These are phyloP conservation scores for Diarsia mendica DNA, from an alignment of 2,888 invertebrate species.

Conservation along the genomic window DNA sequence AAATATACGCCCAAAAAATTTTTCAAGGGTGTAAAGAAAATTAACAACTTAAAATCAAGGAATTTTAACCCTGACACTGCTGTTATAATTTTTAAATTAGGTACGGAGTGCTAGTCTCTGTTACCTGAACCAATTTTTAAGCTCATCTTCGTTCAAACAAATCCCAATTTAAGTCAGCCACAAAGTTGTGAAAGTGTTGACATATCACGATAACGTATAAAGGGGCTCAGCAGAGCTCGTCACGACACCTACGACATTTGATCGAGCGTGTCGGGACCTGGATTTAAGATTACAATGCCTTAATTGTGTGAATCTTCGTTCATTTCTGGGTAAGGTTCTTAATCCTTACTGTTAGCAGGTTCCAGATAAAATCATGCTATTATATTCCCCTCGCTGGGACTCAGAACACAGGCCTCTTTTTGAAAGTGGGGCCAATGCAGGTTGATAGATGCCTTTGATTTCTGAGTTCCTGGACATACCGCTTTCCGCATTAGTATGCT, in stretches of 20 bases:
- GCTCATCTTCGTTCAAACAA: conserved; percentile 44
- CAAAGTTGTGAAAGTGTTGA: conserved; percentile 66
- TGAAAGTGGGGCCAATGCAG: not conserved
- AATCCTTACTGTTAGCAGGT: not conserved
- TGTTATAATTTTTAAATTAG: too few species aligned
- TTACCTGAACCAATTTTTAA: not conserved
- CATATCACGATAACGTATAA: conserved; percentile 69
- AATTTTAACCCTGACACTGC: too few species aligned
- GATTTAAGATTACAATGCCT: conserved; percentile 35
- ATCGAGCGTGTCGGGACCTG: conserved; percentile 41
- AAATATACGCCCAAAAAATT: too few species aligned
- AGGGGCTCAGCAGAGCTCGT: conserved; percentile 46
- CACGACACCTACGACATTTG: conserved; percentile 64
- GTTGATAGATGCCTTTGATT: not conserved
- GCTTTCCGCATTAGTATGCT: too few species aligned
- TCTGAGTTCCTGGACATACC: too few species aligned
- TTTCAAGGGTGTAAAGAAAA: too few species aligned
- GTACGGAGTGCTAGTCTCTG: too few species aligned
- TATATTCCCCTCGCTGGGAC: not conserved
- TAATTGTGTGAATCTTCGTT: conserved; percentile 35
- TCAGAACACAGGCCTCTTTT: not conserved
- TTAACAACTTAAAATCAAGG: too few species aligned
- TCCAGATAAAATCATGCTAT: not conserved
- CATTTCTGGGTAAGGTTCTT: not conserved
- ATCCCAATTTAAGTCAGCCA: conserved; percentile 36